phyloP scores from a whole-genome alignment of 2,797 vertebrate species.

The Acrossocheilus fasciatus region DNA sequence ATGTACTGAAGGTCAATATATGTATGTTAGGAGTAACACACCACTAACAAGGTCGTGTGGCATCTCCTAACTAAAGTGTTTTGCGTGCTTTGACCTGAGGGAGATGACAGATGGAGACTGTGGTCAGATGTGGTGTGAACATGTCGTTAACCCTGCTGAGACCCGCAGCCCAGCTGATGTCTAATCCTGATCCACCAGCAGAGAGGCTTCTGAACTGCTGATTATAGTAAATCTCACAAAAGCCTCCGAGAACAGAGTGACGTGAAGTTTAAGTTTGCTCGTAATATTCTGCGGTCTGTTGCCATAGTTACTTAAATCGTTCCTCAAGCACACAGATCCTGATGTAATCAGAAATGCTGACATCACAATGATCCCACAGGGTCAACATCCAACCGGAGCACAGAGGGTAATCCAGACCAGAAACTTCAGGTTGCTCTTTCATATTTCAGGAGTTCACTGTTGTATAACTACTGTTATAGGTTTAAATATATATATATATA shows the following conservation, averaged over 20 bases:
- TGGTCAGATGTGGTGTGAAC: constrained; percentile 26
- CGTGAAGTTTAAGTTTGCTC: constrained; percentile 46
- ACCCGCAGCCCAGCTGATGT: background rate
- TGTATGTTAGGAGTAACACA: background rate
- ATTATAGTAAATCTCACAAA: constrained; percentile 41
- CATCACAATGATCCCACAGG: constrained; percentile 36
- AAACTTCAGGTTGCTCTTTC: background rate
- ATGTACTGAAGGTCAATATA: background rate
- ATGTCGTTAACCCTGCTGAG: constrained; percentile 6
- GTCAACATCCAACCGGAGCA: constrained; percentile 8
- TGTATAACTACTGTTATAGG: background rate
- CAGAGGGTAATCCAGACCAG: constrained; percentile 5
- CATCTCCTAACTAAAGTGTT: background rate
- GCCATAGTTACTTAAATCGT: constrained; percentile 50
- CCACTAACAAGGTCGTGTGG: background rate
- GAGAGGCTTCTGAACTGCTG: constrained; percentile 22
- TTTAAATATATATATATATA: too few species aligned
- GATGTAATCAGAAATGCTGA: constrained; percentile 48
- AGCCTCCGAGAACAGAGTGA: constrained; percentile 26
- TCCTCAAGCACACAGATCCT: constrained; percentile 52
- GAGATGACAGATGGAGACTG: constrained; percentile 32
- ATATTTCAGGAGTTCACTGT: background rate
- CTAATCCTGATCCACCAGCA: constrained; percentile 28
- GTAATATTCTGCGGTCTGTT: constrained; percentile 35
- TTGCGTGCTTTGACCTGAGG: background rate